A percentile compares a stretch with the other conserved stretches of the same genome.
phyloP scores from a whole-genome alignment of 2,113 vertebrate genomes.

The Setophaga petechia region DNA sequence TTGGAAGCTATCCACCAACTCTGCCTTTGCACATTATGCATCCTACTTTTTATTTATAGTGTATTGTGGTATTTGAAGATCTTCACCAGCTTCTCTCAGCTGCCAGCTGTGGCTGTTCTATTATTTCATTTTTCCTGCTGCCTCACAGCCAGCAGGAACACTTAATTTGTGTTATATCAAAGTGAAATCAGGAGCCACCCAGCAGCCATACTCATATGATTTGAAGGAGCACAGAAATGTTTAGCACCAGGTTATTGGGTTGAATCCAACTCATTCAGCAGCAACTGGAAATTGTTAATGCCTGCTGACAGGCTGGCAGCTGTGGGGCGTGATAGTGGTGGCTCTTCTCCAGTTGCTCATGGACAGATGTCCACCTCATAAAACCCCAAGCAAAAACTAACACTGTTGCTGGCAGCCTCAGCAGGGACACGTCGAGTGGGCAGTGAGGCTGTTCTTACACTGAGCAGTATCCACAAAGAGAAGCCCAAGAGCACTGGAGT shows the following conservation, averaged over 20 bases:
- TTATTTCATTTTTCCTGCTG: background rate
- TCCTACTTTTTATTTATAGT: background rate
- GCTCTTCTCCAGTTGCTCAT: background rate
- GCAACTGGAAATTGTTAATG: background rate
- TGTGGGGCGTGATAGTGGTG: background rate
- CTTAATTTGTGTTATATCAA: background rate
- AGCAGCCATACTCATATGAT: background rate
- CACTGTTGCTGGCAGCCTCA: background rate
- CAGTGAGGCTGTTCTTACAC: background rate
- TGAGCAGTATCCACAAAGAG: background rate
- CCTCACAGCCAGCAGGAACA: background rate
- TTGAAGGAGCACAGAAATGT: background rate
- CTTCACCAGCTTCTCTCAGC: background rate
- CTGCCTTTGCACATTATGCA: background rate
- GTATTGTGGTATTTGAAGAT: background rate
- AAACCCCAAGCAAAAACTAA: background rate
- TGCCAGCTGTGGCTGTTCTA: background rate
- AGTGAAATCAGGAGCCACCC: background rate
- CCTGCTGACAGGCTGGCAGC: background rate
- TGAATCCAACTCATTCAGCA: background rate
- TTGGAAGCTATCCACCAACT: background rate
- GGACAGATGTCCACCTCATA: background rate
- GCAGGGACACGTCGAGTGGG: background rate
- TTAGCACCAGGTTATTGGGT: background rate
- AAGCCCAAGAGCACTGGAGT: background rate